These are phyloP conservation scores for Agriopis marginaria DNA, from an alignment of 2,888 invertebrate genomes.

Conservation along the genomic window DNA sequence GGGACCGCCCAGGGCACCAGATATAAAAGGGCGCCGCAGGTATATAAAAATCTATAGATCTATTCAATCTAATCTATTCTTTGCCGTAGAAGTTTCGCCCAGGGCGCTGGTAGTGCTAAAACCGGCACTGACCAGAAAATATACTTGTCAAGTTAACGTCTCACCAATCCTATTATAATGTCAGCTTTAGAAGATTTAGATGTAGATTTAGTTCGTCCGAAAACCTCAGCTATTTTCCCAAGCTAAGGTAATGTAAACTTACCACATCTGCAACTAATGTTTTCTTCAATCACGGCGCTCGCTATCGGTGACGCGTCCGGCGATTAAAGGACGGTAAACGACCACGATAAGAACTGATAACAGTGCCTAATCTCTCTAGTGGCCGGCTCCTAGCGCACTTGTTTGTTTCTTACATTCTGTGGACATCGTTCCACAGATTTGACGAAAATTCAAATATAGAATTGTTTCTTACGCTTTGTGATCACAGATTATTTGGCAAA, in stretches of 20 bases:
- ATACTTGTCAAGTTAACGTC: too few species aligned
- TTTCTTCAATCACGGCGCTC: slow-evolving; percentile 59
- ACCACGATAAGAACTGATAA: slow-evolving; percentile 80
- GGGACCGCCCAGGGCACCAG: too few species aligned
- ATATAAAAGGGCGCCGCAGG: too few species aligned
- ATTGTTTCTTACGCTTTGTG: not conserved
- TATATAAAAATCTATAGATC: too few species aligned
- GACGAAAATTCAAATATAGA: slow-evolving; percentile 25
- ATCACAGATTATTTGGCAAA: not conserved
- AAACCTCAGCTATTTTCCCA: not conserved
- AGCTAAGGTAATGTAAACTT: not conserved
- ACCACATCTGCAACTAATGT: slow-evolving; percentile 43
- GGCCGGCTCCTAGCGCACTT: slow-evolving; percentile 63
- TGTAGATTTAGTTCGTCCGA: not conserved
- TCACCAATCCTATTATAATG: not conserved
- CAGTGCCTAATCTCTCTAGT: slow-evolving; percentile 75
- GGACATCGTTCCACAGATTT: slow-evolving; percentile 43
- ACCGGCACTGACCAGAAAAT: too few species aligned
- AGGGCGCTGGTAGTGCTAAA: too few species aligned
- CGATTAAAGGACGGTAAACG: slow-evolving; percentile 82
- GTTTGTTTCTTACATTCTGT: slow-evolving; percentile 69
- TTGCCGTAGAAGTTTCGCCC: too few species aligned
- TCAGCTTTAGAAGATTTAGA: too few species aligned
- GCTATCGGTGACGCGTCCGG: slow-evolving; percentile 78
- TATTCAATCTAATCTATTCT: too few species aligned